Conservation (phyloP, 2,113 vertebrate species). For the Coturnix japonica region DNA sequence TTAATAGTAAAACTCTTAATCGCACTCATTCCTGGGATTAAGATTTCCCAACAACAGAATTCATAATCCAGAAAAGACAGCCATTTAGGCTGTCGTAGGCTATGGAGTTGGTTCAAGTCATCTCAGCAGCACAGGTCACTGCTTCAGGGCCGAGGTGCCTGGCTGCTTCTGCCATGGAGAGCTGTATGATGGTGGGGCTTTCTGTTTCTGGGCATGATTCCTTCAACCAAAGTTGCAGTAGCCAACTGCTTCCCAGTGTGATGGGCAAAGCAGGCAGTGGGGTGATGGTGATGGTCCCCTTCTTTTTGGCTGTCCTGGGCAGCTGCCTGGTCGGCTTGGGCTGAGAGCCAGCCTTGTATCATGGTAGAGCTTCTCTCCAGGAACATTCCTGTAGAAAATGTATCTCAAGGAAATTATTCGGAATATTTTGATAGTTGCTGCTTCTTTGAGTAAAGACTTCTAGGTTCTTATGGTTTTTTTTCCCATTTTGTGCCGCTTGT, state of each 20-base stretch:
- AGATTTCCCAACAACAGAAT: neutral
- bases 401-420: neutral
- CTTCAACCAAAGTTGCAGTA: neutral
- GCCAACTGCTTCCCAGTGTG: neutral
- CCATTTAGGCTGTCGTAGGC: neutral
- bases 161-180: neutral
- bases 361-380: neutral
- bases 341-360: neutral
- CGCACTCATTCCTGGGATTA: neutral
- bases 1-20: neutral
- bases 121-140: neutral
- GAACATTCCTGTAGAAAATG: neutral
- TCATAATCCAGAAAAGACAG: neutral
- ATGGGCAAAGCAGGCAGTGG: neutral
- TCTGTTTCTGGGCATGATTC: neutral
- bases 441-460: neutral
- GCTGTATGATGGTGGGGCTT: neutral
- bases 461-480: neutral
- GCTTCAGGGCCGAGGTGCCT: neutral
- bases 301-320: neutral
- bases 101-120: neutral
- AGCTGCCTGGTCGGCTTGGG: neutral
- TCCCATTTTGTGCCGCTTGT: neutral
- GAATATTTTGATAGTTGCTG: neutral
- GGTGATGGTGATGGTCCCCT: rapidly evolving